Evolutionary conservation across 2,797 vertebrate species (phyloP), one percentile per base, ranked within the genome.

Genomic region (Echeneis naucrates): DNA sequence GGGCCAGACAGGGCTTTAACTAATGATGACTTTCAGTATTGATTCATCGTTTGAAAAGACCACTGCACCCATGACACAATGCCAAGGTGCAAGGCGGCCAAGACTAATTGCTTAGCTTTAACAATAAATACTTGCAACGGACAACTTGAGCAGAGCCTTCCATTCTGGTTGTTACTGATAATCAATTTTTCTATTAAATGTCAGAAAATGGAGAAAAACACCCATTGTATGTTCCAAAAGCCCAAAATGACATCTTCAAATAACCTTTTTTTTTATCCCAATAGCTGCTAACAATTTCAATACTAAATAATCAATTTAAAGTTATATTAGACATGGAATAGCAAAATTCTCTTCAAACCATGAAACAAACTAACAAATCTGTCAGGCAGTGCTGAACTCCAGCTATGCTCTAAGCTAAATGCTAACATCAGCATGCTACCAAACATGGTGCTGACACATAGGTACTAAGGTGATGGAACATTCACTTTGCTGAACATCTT

Each of bases 21-120:
- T 54, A 76, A 80, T 32, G 30, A 71, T 23, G 66, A 50, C 57
- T 76, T 77, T 72, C 33, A 45, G 69, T 33, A 88, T 75, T 16
- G 75, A 72, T 81, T 56, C 73, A 70, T 74, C 14, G 5, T 23
- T 71, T 63, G 52, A 71, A 76, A 74, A 76, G 65, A 72, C 69
- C 57, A 57, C 8, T 1, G 13, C 58, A 40, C 44, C 77, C 19
- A 19, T 10, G 16, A 62, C 76, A 77, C 75, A 85, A 79, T 67
- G 24, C 48, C n/a, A 17, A 59, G 53, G 73, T 64, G 45, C 26
- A 50, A 35, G 40, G 48, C 51, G 64, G 71, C 13, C 32, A 71
- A 62, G 75, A 66, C 23, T 40, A 23, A 57, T 11, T 26, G 40
- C n/a, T 64, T 13, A 23, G 33, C 54, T 61, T 53, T 58, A 42